These are phyloP conservation scores for Caenorhabditis elegans DNA, from an alignment of 1,140 invertebrate genomes.

Conservation along the genomic window WBcel235 BX284603.4:5231501-5232000, in stretches of 20 bases:
- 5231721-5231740: slow-evolving; percentile 11
- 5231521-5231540: slow-evolving; percentile 44
- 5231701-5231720: neutral
- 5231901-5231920: neutral
- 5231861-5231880: neutral
- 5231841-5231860: neutral
- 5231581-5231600: slow-evolving; percentile 52
- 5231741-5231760: neutral
- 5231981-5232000: slow-evolving; percentile 96
- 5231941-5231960: slow-evolving; percentile 93
- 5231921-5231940: slow-evolving; percentile 68
- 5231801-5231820: neutral
- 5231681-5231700: neutral
- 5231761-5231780: neutral
- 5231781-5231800: neutral
- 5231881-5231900: neutral
- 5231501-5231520: neutral
- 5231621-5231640: neutral
- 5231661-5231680: neutral
- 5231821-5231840: neutral
- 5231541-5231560: slow-evolving; percentile 49
- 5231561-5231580: slow-evolving; percentile 52
- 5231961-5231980: slow-evolving; percentile 92
- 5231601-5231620: slow-evolving; percentile 19
- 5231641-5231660: slow-evolving; percentile 26